Percentiles rank a stretch among this genome's conserved stretches.
phyloP scores from a whole-genome alignment of 53 echinoderm and acorn worm genomes.

The Glandiceps talaboti region DNA sequence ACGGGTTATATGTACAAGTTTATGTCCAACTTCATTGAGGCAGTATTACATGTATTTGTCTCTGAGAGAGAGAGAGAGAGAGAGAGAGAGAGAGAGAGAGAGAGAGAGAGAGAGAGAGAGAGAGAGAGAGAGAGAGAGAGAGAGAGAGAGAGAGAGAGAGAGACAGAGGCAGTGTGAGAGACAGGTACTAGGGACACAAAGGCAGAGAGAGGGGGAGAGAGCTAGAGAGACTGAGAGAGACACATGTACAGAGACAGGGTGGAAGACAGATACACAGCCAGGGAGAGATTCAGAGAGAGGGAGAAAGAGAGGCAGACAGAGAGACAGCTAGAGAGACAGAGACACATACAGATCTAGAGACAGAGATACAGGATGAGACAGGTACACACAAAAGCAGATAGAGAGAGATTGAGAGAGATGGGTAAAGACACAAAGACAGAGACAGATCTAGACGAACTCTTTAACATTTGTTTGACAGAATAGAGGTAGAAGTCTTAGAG shows the following conservation, averaged over 20 bases:
- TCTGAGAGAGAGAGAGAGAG: not conserved
- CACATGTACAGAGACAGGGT: not conserved
- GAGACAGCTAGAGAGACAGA: no score
- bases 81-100: slow-evolving; percentile 7
- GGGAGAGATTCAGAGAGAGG: not conserved
- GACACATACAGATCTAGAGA: no score
- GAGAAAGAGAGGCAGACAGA: no score
- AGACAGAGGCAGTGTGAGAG: not conserved
- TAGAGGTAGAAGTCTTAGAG: no score
- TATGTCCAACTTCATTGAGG: not conserved
- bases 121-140: not conserved
- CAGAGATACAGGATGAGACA: no score
- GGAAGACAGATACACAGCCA: not conserved
- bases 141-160: not conserved
- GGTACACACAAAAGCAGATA: no score
- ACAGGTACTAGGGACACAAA: not conserved
- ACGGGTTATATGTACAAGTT: not conserved
- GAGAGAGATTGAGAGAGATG: no score
- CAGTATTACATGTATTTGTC: slow-evolving; percentile 4
- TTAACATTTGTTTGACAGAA: no score
- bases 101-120: slow-evolving; percentile 6
- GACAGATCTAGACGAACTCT: no score
- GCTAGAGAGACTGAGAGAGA: not conserved
- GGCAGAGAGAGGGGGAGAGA: not conserved
- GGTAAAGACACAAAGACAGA: no score